phyloP scores from a whole-genome alignment of 2,797 vertebrate species.

The Podargus strigoides region DNA sequence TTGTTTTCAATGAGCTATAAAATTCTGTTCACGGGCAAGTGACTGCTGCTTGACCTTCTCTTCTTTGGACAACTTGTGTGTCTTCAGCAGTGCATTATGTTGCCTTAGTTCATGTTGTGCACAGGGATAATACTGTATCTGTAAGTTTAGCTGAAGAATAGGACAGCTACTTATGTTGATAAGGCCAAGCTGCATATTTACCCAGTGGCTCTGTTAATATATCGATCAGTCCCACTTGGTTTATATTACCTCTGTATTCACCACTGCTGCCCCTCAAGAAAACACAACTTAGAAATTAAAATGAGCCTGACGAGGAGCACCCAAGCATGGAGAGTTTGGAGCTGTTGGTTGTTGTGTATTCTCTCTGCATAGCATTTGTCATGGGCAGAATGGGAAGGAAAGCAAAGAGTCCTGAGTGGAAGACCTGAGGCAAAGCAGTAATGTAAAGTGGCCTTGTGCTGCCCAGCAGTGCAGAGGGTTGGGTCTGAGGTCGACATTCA shows the following conservation, averaged over 20 bases:
- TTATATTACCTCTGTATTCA: not conserved
- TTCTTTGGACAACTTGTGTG: not conserved
- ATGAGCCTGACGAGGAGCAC: not conserved
- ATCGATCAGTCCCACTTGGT: not conserved
- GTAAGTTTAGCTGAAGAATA: not conserved
- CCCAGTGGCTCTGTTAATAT: not conserved
- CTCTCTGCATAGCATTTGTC: not conserved
- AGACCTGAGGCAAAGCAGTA: not conserved
- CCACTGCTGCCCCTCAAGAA: accelerated
- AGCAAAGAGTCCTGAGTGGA: not conserved
- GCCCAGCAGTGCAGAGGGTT: not conserved
- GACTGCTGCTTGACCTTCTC: not conserved
- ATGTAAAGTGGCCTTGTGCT: not conserved
- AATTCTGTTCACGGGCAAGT: not conserved
- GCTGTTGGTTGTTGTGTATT: not conserved
- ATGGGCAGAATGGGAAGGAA: not conserved
- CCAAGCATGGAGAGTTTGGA: not conserved
- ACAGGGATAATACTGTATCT: not conserved
- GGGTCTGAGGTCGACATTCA: not conserved
- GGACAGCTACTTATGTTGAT: not conserved
- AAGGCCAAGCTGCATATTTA: not conserved
- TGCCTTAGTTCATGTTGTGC: not conserved
- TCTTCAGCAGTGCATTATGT: not conserved
- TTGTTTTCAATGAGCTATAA: not conserved
- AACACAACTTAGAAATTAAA: not conserved